Conservation (phyloP, 2,888 invertebrate species). For the Mythimna impura region DNA sequence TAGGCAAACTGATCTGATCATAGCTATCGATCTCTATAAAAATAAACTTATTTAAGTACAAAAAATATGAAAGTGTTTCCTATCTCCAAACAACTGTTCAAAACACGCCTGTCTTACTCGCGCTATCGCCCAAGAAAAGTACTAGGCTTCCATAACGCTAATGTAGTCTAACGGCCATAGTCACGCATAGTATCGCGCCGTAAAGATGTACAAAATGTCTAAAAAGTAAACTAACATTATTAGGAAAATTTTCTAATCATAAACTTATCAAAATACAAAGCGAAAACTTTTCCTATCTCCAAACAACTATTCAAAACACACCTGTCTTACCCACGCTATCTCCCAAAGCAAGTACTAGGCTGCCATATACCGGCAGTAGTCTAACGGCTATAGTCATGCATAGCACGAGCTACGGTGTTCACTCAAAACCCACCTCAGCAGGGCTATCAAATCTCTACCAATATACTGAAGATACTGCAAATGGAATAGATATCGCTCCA, state of each 20-base stretch:
- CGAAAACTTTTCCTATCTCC: background rate
- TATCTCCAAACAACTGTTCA: background rate
- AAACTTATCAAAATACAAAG: background rate
- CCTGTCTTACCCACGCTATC: constrained; percentile 2
- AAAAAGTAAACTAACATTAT: background rate
- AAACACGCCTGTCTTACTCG: constrained; percentile 1
- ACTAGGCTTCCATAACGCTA: constrained; percentile 27
- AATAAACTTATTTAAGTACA: background rate
- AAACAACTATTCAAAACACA: constrained; percentile 1
- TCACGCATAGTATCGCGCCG: constrained; percentile 27
- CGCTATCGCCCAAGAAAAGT: constrained; percentile 2
- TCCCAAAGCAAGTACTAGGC: constrained; percentile 29
- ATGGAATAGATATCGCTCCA: constrained; percentile 80
- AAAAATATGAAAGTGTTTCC: background rate
- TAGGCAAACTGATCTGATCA: no score
- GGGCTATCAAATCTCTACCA: constrained; percentile 76
- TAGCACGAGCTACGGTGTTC: constrained; percentile 38
- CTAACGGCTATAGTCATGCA: constrained; percentile 44
- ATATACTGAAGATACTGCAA: constrained; percentile 82
- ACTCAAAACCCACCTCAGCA: constrained; percentile 53
- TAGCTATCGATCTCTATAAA: background rate
- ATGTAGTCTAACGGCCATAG: constrained; percentile 23
- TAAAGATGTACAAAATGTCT: background rate
- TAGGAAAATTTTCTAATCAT: background rate
- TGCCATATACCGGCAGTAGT: constrained; percentile 9